Evolutionary conservation across 2,113 vertebrate species (phyloP), one percentile per base, ranked within the genome.

Genomic region (Coptodon rendalli): DNA sequence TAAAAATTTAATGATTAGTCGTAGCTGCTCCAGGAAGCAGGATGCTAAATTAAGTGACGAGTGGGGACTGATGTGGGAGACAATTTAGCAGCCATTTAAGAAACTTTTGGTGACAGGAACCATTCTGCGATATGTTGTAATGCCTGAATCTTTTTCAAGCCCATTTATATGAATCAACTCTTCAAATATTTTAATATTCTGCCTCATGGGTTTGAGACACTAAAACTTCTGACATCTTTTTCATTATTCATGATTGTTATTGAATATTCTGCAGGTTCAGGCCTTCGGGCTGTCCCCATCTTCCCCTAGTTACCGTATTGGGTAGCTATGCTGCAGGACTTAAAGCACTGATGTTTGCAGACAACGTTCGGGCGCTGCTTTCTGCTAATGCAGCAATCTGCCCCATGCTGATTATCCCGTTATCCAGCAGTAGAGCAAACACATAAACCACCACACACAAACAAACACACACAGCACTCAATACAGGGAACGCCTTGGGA

Each of bases 341-440:
- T 94, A 95, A 94, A 95, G 95, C 93, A 94, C 93, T 90, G 94
- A 95, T 95, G 95, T 96, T 93, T 95, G 90, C 94, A 95, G 89
- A 95, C 95, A 93, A 94, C 88, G 83, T 93, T 91, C 56, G 83
- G 90, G 86, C 80, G 34, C 87, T 54, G 85, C 84, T 86, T 96
- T 95, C 86, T 95, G 95, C 94, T 90, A 91, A 95, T 93, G 93
- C 95, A 95, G 95, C 95, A 93, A 94, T 93, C 93, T 94, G 92
- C 86, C 83, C 54, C 19, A 57, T 93, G 93, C 95, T 95, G 95
- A 95, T 96, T 91, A 95, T 93, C 91, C 89, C 89, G 92, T 93
- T 92, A 93, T 89, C 89, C 90, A 92, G 91, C 90, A 90, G 87
- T 13, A 59, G 36, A 48, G 85, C 52, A 45, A 85, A 66, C 27